Conservation (phyloP, 1,140 invertebrate species). For the Macrostomum lignano region DNA sequence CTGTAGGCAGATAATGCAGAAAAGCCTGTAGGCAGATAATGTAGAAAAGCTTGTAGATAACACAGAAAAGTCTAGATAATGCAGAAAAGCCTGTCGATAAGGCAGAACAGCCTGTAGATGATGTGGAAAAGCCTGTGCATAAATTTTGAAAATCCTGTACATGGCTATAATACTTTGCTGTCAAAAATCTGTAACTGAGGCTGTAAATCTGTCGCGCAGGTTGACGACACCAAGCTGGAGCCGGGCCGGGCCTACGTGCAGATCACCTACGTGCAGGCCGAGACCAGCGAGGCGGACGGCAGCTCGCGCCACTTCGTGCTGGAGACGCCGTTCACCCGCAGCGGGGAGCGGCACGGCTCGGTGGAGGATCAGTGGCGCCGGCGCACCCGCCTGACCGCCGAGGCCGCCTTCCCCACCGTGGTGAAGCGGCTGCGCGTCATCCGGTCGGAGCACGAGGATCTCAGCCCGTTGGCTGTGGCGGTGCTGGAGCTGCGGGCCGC, state of each 20-base stretch:
- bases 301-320: conserved; percentile 42
- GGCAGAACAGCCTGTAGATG: too few relatives aligned
- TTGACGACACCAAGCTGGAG: conserved; percentile 45
- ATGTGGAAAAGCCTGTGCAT: too few relatives aligned
- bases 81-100: too few relatives aligned
- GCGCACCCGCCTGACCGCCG: conserved; percentile 52
- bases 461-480: conserved; percentile 68
- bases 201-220: too few relatives aligned
- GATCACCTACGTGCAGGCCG: conserved; percentile 53
- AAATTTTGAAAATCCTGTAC: too few relatives aligned
- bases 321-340: conserved; percentile 63
- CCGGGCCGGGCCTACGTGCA: conserved; percentile 58
- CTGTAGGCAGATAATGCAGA: too few relatives aligned
- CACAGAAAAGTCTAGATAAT: too few relatives aligned
- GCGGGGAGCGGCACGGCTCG: conserved; percentile 45
- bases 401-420: too few relatives aligned
- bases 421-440: conserved; percentile 52
- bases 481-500: too few relatives aligned
- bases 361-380: conserved; percentile 61
- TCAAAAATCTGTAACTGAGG: background rate
- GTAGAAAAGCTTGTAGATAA: too few relatives aligned
- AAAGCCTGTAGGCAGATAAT: too few relatives aligned
- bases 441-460: conserved; percentile 41
- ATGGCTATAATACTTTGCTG: too few relatives aligned
- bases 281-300: conserved; percentile 41